These are phyloP conservation scores for Reinhardtius hippoglossoides DNA, from an alignment of 2,113 vertebrate species.

Conservation along the genomic window DNA sequence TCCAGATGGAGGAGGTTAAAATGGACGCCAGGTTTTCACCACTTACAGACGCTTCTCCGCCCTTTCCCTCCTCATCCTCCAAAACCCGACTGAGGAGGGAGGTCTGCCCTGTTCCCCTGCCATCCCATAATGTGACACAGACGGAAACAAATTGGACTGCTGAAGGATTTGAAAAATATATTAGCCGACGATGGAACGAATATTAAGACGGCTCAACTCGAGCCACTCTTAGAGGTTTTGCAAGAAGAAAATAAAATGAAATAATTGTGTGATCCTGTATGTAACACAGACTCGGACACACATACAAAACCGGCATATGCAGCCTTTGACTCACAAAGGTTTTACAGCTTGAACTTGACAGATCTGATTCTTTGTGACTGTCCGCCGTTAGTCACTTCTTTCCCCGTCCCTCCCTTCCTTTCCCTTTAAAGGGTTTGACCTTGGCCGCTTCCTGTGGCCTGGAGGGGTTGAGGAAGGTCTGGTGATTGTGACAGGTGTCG, in stretches of 20 bases:
- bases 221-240: not conserved
- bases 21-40: too few species aligned
- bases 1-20: too few species aligned
- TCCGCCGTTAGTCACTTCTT: conserved; percentile 68
- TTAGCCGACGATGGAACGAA: conserved; percentile 19
- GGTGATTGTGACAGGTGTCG: conserved; percentile 77
- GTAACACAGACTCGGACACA: conserved; percentile 17
- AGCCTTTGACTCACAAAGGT: conserved; percentile 41
- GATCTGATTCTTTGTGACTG: conserved; percentile 69
- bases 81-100: too few species aligned
- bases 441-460: conserved; percentile 68
- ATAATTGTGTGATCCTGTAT: not conserved
- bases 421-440: conserved; percentile 76
- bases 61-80: not conserved
- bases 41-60: not conserved
- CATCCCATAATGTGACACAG: too few species aligned
- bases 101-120: conserved; percentile 22
- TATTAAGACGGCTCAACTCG: too few species aligned
- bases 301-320: conserved; percentile 7
- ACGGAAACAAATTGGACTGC: conserved; percentile 1
- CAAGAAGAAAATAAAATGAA: not conserved
- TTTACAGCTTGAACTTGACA: conserved; percentile 58
- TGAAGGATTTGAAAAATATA: conserved; percentile 37
- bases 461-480: conserved; percentile 64
- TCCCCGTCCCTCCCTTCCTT: conserved; percentile 40